These are phyloP conservation scores for Murina feae DNA, from an alignment of 2,113 vertebrate genomes.

Conservation along the genomic window DNA sequence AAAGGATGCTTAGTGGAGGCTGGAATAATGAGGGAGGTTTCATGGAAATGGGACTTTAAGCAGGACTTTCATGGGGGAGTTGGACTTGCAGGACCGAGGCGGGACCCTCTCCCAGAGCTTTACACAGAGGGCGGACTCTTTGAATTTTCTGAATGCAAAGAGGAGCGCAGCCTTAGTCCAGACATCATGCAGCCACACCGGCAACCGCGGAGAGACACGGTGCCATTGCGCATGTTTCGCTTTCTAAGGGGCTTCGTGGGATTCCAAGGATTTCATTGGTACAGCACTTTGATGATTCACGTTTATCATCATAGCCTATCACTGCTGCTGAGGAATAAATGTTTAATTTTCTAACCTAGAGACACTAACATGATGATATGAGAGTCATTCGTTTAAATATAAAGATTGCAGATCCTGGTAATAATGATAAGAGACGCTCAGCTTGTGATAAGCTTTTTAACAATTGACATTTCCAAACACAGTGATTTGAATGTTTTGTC, in stretches of 20 bases:
- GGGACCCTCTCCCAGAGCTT: neutral
- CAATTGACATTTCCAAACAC: neutral
- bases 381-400: slow-evolving; percentile 8
- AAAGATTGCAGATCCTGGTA: neutral
- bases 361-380: neutral
- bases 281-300: neutral
- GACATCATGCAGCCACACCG: rapidly evolving
- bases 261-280: neutral
- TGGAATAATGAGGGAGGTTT: neutral
- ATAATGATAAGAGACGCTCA: neutral
- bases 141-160: neutral
- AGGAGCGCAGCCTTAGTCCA: neutral
- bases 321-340: neutral
- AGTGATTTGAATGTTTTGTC: neutral
- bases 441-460: neutral
- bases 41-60: neutral
- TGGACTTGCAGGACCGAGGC: neutral
- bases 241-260: neutral
- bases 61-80: neutral
- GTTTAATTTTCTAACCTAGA: slow-evolving; percentile 31
- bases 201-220: rapidly evolving
- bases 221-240: neutral
- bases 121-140: neutral
- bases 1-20: neutral
- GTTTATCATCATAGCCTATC: neutral